phyloP scores from a whole-genome alignment of 2,888 invertebrate species.

The Ectemnius lituratus region DNA sequence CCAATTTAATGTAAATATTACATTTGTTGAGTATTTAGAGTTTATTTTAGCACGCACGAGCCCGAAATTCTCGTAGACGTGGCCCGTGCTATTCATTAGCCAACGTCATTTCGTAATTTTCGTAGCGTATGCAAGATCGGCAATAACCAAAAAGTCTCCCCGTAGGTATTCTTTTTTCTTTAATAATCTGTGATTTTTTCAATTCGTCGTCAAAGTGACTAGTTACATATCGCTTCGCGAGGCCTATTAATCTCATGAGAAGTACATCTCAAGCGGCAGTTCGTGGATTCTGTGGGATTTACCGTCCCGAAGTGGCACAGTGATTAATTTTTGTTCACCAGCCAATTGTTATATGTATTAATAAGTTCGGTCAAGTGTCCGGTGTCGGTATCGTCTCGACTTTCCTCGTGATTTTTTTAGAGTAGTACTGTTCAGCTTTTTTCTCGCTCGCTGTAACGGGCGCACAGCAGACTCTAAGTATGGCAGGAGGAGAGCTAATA shows the following conservation, averaged over 20 bases:
- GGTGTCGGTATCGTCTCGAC: conserved; percentile 21
- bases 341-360: conserved; percentile 51
- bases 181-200: conserved; percentile 47
- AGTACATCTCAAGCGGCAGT: conserved; percentile 1
- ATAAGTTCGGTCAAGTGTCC: conserved; percentile 39
- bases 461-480: conserved; percentile 1
- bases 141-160: conserved; percentile 59
- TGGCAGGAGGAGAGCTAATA: conserved; percentile 7
- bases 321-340: conserved; percentile 50
- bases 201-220: conserved; percentile 26
- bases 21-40: conserved; percentile 53
- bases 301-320: conserved; percentile 32
- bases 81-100: conserved; percentile 26
- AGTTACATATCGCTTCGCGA: conserved; percentile 15
- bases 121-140: conserved; percentile 40
- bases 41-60: conserved; percentile 43
- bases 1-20: conserved; percentile 72
- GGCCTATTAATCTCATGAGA: neutral
- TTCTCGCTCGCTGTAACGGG: neutral
- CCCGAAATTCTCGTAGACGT: conserved; percentile 37
- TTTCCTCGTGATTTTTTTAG: neutral
- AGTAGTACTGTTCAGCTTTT: neutral
- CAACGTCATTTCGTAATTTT: conserved; percentile 52
- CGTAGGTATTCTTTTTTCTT: conserved; percentile 46
- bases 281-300: conserved; percentile 29